phyloP scores from a whole-genome alignment of 2,888 invertebrate genomes.

The Rhabditophanes sp. region DNA sequence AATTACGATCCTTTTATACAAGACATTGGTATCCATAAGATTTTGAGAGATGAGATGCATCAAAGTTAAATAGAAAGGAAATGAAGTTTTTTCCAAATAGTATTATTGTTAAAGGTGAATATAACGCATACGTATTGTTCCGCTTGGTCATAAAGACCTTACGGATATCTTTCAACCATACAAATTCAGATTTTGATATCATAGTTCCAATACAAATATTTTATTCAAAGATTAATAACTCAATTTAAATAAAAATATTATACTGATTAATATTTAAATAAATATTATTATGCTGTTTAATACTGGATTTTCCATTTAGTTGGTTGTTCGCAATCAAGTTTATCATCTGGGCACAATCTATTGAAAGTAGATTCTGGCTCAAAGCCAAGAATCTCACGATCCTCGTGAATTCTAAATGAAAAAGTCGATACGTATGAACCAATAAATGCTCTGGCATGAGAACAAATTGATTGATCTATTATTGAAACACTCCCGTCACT shows the following conservation, averaged over 20 bases:
- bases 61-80: too few species aligned
- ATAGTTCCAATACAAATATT: neutral
- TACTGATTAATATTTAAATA: conserved; percentile 2
- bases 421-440: conserved; percentile 90
- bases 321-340: conserved; percentile 57
- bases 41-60: too few species aligned
- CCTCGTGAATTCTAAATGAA: conserved; percentile 87
- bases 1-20: too few species aligned
- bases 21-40: too few species aligned
- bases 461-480: conserved; percentile 66
- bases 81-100: too few species aligned
- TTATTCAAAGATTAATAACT: neutral
- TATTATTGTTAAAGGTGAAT: too few species aligned
- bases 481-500: neutral
- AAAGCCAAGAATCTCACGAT: conserved; percentile 82
- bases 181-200: too few species aligned
- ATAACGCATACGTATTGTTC: too few species aligned
- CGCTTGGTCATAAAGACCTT: too few species aligned
- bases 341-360: conserved; percentile 55
- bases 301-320: conserved; percentile 55
- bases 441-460: conserved; percentile 59
- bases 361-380: conserved; percentile 68
- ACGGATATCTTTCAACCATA: too few species aligned
- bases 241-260: conserved; percentile 1
- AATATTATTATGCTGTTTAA: conserved; percentile 2